phyloP scores from a whole-genome alignment of 2,113 vertebrate species.

The Xiphophorus couchianus region DNA sequence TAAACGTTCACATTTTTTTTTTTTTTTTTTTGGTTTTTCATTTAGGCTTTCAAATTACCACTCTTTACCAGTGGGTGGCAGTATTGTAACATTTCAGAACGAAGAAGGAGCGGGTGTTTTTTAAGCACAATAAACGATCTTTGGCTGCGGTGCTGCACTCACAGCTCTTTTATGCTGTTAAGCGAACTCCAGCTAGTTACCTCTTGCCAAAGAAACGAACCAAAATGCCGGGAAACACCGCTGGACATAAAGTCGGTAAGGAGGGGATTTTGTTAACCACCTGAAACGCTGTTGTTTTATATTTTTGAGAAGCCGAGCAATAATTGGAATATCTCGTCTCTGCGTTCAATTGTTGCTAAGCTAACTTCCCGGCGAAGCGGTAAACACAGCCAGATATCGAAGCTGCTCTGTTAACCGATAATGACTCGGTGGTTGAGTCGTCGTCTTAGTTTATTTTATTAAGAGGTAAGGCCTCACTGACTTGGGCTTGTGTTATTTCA shows the following conservation, averaged over 20 bases:
- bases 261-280: background rate
- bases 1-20: too few relatives aligned
- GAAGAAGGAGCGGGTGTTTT: background rate
- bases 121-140: too few relatives aligned
- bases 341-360: conserved; percentile 37
- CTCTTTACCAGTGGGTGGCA: conserved; percentile 2
- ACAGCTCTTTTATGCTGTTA: background rate
- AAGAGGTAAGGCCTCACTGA: background rate
- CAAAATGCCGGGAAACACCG: background rate
- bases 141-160: background rate
- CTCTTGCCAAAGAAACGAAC: background rate
- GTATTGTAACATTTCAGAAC: background rate
- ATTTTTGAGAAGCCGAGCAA: background rate
- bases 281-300: background rate
- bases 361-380: conserved; percentile 32
- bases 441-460: background rate
- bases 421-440: background rate
- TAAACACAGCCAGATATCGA: conserved; percentile 9
- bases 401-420: background rate
- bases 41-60: background rate
- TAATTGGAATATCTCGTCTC: background rate
- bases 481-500: background rate
- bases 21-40: too few relatives aligned
- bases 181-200: background rate
- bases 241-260: conserved; percentile 1